These are phyloP conservation scores for Colletes gigas DNA, from an alignment of 1,140 invertebrate genomes.

Conservation along the genomic window DNA sequence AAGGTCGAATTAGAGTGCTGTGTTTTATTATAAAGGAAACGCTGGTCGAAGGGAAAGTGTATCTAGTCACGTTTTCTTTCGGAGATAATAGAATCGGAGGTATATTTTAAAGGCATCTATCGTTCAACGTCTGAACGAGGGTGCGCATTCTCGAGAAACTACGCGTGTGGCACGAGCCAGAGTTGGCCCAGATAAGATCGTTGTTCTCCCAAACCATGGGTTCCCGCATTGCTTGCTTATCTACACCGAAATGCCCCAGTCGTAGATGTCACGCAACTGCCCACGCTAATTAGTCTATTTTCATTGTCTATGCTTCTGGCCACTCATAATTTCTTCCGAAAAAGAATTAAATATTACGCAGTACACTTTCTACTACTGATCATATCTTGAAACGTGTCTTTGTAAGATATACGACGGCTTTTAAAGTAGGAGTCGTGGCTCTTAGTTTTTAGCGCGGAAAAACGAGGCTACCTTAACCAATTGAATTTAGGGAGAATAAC, in stretches of 20 bases:
- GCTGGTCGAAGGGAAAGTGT: not conserved
- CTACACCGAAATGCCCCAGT: conserved; percentile 41
- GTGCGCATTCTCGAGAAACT: conserved; percentile 20
- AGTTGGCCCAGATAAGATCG: conserved; percentile 28
- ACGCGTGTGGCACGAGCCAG: conserved; percentile 43
- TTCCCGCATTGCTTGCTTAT: conserved; percentile 19
- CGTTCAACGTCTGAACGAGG: not conserved
- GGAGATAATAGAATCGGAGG: not conserved
- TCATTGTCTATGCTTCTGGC: conserved; percentile 52
- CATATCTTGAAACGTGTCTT: no score
- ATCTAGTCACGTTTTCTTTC: not conserved
- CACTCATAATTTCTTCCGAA: not conserved
- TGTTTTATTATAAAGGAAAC: not conserved
- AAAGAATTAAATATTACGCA: no score
- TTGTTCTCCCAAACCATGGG: not conserved
- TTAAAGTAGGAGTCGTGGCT: no score
- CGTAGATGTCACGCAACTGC: conserved; percentile 70
- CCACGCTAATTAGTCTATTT: conserved; percentile 77
- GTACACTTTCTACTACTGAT: not conserved
- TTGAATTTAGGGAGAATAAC: no score
- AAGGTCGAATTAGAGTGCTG: conserved; percentile 30
- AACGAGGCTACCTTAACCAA: no score
- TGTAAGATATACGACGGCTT: no score
- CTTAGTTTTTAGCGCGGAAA: no score
- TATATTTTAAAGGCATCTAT: not conserved